Base-by-base conservation (phyloP, 2,113 vertebrate genomes). In the Anolis sagrei region DNA sequence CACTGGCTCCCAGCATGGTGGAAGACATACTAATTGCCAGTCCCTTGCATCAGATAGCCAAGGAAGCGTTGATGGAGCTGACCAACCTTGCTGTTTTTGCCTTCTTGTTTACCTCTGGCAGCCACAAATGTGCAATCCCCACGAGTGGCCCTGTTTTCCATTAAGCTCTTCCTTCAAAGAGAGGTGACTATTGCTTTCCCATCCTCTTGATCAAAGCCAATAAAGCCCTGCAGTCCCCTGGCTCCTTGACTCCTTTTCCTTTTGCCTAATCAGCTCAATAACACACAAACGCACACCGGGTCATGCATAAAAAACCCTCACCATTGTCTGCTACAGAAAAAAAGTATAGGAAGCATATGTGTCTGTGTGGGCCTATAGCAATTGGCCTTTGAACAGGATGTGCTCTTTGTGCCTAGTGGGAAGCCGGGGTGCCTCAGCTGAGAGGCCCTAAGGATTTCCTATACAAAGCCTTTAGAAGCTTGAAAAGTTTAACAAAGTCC, bases 211-310 rank as follows among this genome's bases (percentile, higher is more conserved):
- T 39, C 10, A 9, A 21, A 0, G 0, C 3, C 14, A 85, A 49
- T 44, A 77, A 84, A 21, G 79, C 68, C 83, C 76, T 4, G 0
- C 74, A 70, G 39, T 5, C n/a, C 0, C 0, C 0, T 1, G 0
- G 0, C 58, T 76, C 49, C 13, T 21, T 7, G 1, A 6, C 7
- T 87, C 21, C 34, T 79, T 1, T 0, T 9, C 84, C 80, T 23
- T 78, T 48, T 79, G 79, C 86, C 82, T 64, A 75, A 61, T 92
- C 74, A 62, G 25, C 69, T 81, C 87, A 18, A 0, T 7, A 2
- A 64, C 51, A 44, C 39, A 44, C 5, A 44, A 5, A 44, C 39
- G 5, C 16, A 3, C 3, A 10, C 8, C 32, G 2, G 2, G 18
- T 72, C 51, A 8, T 84, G 74, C 14, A 3, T 32, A 36, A 32